Percentiles rank a stretch among this genome's conserved stretches.
These are phyloP conservation scores for Bolinopsis microptera DNA, from an alignment of 37 sponge, comb jelly and placozoan species.

Conservation along the genomic window DNA sequence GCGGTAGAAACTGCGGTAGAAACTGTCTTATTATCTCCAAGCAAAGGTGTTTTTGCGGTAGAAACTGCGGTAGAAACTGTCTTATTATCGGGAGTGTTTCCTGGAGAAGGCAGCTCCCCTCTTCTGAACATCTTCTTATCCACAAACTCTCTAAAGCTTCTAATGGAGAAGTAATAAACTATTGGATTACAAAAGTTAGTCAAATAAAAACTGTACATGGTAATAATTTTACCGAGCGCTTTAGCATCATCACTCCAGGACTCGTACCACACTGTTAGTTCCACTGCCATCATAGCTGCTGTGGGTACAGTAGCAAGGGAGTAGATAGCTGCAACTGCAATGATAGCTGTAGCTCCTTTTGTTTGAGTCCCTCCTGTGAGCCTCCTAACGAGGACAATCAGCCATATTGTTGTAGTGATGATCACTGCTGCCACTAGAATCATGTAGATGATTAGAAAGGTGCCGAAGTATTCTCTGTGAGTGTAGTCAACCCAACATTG, in stretches of 20 bases:
- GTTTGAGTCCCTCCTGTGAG: not conserved
- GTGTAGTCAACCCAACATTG: conserved; percentile 53
- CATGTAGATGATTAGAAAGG: not conserved
- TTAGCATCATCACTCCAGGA: not conserved
- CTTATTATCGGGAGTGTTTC: too few species aligned
- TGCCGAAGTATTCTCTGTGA: not conserved
- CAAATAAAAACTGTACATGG: conserved; percentile 45
- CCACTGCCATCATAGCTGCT: conserved; percentile 19
- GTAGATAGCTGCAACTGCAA: conserved; percentile 1
- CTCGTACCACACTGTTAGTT: not conserved
- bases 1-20: too few species aligned
- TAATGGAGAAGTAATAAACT: conserved; percentile 37
- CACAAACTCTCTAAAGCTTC: not conserved
- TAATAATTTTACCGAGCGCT: not conserved
- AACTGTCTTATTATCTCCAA: too few species aligned
- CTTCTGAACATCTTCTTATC: not conserved
- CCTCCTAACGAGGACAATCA: not conserved
- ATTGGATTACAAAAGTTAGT: conserved; percentile 28
- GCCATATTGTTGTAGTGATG: not conserved
- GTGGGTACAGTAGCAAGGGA: not conserved
- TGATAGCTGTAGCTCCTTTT: conserved; percentile 4
- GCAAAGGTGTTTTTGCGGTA: too few species aligned
- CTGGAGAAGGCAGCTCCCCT: too few species aligned
- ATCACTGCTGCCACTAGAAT: not conserved
- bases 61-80: too few species aligned